Evolutionary conservation across 2,888 invertebrate species (phyloP), one percentile per base, ranked within the genome.

Genomic region (Lycocerus yunnanus): DNA sequence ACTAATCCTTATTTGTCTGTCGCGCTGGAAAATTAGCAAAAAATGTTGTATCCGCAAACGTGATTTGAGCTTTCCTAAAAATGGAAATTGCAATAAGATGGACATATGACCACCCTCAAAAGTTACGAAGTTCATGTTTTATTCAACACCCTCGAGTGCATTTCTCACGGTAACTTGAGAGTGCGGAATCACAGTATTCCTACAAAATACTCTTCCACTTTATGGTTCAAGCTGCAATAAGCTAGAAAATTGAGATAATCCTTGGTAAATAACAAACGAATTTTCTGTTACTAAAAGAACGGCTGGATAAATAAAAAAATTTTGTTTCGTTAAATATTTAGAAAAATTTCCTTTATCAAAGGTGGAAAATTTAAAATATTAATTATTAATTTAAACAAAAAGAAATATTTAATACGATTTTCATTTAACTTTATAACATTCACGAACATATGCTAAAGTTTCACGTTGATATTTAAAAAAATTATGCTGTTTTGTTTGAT

Each of bases 131-230:
- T 72, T 75, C 77, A 78, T 81, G 80, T 79, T 78, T 81, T 80
- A 81, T 81, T 79, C 80, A 81, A 79, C 76, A 81, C 80, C 79
- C 80, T 66, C 61, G 80, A 80, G 80, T 81, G 79, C 78, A 80
- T 81, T 81, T 81, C 79, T 79, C 80, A 78, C 78, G 76, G 77
- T 75, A 78, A 77, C 78, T 78, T 72, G 75, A 69, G 73, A 72
- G 73, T 73, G 70, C 67, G 69, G 75, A 73, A 76, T 76, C 77
- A 74, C 74, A 72, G 69, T 68, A 69, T 72, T 72, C 65, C 72
- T 68, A 63, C 66, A 71, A 73, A 75, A 71, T 71, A 70, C 75
- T 66, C 70, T 70, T 71, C 58, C 73, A 68, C 61, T 75, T 73
- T 73, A 75, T 68, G 72, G 61, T 71, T 71, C 69, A 58, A 72